A percentile compares a stretch with the other conserved stretches of the same genome.
Conservation (phyloP, 2,797 vertebrate genomes). For the Darevskia mixta region DNA sequence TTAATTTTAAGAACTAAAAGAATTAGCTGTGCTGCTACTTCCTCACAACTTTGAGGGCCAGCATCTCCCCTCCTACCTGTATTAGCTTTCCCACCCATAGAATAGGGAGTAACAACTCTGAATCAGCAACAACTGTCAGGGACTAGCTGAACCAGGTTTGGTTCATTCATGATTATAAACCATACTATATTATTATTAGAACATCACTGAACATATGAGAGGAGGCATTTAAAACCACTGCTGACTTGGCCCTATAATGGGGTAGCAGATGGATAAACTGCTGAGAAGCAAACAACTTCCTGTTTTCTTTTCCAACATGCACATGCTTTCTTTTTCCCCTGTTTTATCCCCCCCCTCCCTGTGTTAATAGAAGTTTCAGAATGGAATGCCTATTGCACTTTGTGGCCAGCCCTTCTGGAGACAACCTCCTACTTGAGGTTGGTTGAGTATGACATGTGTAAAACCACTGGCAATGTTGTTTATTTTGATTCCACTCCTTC, state of each 20-base stretch:
- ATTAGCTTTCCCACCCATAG: background rate
- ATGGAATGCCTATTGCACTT: conserved; percentile 60
- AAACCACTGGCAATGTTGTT: conserved; percentile 49
- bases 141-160: fast-evolving
- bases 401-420: conserved; percentile 73
- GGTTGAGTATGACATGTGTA: conserved; percentile 46
- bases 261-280: conserved; percentile 37
- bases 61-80: background rate
- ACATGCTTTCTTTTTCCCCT: conserved; percentile 44
- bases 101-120: background rate
- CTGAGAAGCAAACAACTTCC: conserved; percentile 40
- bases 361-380: conserved; percentile 43
- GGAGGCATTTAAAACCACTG: conserved; percentile 57
- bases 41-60: background rate
- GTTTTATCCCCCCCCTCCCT: conserved; percentile 6
- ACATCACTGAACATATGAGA: background rate
- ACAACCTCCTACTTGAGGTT: conserved; percentile 51
- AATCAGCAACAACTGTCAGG: conserved; percentile 5
- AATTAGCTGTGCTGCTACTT: background rate
- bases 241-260: conserved; percentile 15
- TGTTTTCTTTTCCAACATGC: background rate
- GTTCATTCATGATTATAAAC: conserved; percentile 48
- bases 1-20: background rate
- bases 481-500: conserved; percentile 57
- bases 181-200: background rate